A percentile compares a stretch with the other conserved stretches of the same genome.
Evolutionary conservation across 2,797 vertebrate species (phyloP).

Genomic region (Glossophaga mutica): DNA sequence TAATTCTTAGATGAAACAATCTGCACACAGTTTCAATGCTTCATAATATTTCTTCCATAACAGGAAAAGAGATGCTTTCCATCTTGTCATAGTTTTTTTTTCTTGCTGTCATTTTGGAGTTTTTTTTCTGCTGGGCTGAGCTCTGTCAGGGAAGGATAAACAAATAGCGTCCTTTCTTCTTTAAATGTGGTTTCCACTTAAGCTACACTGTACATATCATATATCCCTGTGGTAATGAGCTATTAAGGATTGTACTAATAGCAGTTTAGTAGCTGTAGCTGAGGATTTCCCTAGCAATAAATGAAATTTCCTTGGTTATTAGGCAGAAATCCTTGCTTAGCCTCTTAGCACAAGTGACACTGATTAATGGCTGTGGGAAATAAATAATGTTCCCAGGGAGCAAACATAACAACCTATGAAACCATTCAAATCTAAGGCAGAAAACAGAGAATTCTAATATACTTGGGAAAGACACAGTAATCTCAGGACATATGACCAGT

Average conservation of each 20-base stretch:
- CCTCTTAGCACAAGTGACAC: conserved; percentile 56
- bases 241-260: conserved; percentile 59
- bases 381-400: conserved; percentile 58
- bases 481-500: background rate
- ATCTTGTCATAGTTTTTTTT: conserved; percentile 73
- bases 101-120: conserved; percentile 54
- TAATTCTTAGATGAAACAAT: conserved; percentile 75
- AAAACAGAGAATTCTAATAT: background rate
- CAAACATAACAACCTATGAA: conserved; percentile 30
- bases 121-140: background rate
- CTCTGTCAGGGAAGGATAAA: conserved; percentile 42
- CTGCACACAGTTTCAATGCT: conserved; percentile 71
- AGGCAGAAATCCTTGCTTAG: conserved; percentile 63
- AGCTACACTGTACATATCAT: background rate
- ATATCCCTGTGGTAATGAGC: conserved; percentile 66
- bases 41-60: conserved; percentile 72
- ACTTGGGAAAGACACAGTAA: background rate
- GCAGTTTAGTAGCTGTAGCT: conserved; percentile 49
- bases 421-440: background rate
- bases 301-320: conserved; percentile 62
- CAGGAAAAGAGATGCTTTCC: conserved; percentile 68
- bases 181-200: conserved; percentile 37
- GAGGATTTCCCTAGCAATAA: conserved; percentile 67
- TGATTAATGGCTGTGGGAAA: conserved; percentile 64
- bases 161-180: background rate